Evolutionary conservation across 30 jellyfish, hydroid and myxozoan species (phyloP), one percentile per base, ranked within the genome.

Genomic region (Pseudorhiza aurosa): DNA sequence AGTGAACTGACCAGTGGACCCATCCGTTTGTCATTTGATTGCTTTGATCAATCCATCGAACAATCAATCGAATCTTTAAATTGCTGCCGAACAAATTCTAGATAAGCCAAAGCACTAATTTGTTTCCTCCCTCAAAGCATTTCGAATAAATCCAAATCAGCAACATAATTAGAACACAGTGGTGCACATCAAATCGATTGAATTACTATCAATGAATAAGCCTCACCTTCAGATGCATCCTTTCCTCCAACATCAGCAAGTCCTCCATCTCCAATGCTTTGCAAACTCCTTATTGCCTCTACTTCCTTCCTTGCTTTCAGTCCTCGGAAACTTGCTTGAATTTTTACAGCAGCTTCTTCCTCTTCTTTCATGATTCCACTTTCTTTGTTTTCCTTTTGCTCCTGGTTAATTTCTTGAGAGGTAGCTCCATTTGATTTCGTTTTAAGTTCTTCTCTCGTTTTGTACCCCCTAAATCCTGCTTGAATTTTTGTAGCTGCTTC

Each of bases 321-420:
- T 47, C 97, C 95, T 22, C 97, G 87, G 79, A 81, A 89, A 73
- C 97, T 80, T 25, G 95, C 74, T 75, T 89, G 97, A 40, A 89
- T 89, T 62, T 64, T 80, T 24, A 81, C 39, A 40, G 97, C 97
- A 6, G 97, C 97, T 17, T 45, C 88, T 40, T 87, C 96, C 72
- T 87, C 79, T 68, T 76, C 81, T 32, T 14, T 28, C n/a, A 0
- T 32, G 25, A 31, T 7, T 44, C 15, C 59, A 42, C 60, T 74
- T 55, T 68, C 80, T 33, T 55, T 59, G 27, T n/a, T 46, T 21
- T 24, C 42, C 36, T 50, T 72, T 12, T 24, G 58, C 21, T 26
- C 81, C 28, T 31, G 31, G 1, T 26, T 24, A n/a, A 11, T 36
- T 35, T 51, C 88, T 51, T 32, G 37, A 47, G 12, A 5, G 8